Base-by-base conservation (phyloP, 2,888 invertebrate species). In the Tenthredo distinguenda region DNA sequence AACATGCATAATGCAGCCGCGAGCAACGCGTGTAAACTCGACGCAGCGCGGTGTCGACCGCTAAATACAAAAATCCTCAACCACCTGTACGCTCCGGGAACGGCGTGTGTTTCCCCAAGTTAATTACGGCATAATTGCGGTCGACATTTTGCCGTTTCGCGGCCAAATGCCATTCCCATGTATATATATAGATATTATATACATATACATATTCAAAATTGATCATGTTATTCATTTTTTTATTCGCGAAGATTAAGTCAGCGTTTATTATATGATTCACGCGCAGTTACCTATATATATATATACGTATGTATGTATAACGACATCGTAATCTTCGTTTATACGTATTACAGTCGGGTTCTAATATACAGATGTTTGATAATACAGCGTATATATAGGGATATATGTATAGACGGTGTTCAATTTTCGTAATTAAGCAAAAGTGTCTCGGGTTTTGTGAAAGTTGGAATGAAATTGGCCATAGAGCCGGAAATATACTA, bases 31-130 rank as follows among this genome's bases (percentile, higher is more conserved):
- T 91, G 91, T 90, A 90, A 90, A 91, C 90, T 91, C 89, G 91
- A 91, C 91, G 87, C 88, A 86, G 87, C 58, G 58, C 89, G 89
- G 89, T 90, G 91, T 90, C 91, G 92, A 92, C 92, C 92, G 91
- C 92, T 92, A 92, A 93, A 93, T 93, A 93, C 93, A 93, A 93
- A 93, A 93, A 93, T 92, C 90, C 90, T 91, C 92, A 93, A 93
- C 93, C 93, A 93, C 93, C 93, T 93, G 93, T 93, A 91, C 90
- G 68, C 88, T 85, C 87, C 87, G 62, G 58, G 68, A 31, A 43
- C 76, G 83, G 76, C 83, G 47, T 88, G 86, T 88, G 87, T 89
- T 89, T 89, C 91, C 88, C 90, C 92, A 89, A 93, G 92, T 92
- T 93, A 93, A 93, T 93, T 93, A 93, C 92, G 90, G 90, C 92